A percentile compares a stretch with the other conserved stretches of the same genome.
phyloP scores from a whole-genome alignment of 37 sponge, comb jelly and placozoan species.

The Mnemiopsis leidyi region DNA sequence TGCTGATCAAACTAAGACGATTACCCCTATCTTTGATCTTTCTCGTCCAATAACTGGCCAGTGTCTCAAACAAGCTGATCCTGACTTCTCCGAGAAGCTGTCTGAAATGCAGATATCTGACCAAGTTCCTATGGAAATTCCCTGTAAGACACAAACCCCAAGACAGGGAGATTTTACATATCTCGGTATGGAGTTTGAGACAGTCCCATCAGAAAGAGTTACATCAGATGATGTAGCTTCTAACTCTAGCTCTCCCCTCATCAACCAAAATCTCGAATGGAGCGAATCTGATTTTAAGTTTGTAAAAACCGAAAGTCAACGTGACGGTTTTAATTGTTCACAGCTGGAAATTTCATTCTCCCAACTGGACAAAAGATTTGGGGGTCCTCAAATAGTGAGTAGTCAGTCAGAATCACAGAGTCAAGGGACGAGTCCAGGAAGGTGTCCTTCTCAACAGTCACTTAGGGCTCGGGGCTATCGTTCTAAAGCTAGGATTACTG shows the following conservation, averaged over 20 bases:
- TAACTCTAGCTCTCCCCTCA: not conserved
- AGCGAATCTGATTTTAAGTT: not conserved
- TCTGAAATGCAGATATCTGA: not conserved
- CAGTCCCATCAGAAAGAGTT: not conserved
- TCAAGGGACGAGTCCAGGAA: not conserved
- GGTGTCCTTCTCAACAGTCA: not conserved
- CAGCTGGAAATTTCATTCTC: not conserved
- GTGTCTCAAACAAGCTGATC: not conserved
- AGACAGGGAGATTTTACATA: not conserved
- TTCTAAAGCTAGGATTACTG: not conserved
- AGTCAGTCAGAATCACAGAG: not conserved
- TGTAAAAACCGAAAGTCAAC: not conserved
- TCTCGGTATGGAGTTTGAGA: not conserved
- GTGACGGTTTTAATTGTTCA: not conserved
- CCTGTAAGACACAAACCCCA: not conserved
- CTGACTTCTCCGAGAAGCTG: not conserved
- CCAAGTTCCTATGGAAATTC: not conserved
- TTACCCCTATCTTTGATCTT: not conserved
- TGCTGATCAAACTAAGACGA: not conserved
- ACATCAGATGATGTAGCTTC: not conserved
- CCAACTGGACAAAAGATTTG: not conserved
- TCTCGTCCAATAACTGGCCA: not conserved
- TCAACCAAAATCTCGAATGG: not conserved
- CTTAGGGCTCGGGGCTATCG: not conserved
- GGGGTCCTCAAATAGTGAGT: not conserved